Base-by-base conservation (phyloP, 2,888 invertebrate genomes). In the Alloplasta piceator region DNA sequence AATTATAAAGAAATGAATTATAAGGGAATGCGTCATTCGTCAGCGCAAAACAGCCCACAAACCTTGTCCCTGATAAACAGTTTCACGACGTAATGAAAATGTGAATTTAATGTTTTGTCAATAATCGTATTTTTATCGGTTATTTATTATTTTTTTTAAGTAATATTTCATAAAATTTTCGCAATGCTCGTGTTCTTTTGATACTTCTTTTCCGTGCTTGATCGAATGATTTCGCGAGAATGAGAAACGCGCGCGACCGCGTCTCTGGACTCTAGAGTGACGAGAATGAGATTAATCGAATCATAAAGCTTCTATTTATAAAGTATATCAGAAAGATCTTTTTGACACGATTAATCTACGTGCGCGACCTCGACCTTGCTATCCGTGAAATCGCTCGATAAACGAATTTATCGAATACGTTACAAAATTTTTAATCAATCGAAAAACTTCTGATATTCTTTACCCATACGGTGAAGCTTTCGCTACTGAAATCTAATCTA, bases 261-360 rank as follows among this genome's bases (percentile, higher is more conserved):
- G 43, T 16, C 52, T 12, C 14, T 12, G 16, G 14, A n/a, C 52
- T 52, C 52, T 12, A 14, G 52, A 52, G 72, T 66, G 67, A 75
- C 64, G 48, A 36, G 48, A 79, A 68, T 66, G 71, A 78, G 82
- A 82, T 79, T 82, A 79, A 82, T 82, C 68, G 70, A 76, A 79
- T 72, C 73, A 82, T 82, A 82, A 82, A 82, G 72, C 67, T 67
- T 64, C 63, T 10, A 72, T 79, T 63, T 76, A 76, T 82, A 76
- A 71, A 68, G 61, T 60, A 26, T 58, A 68, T 68, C 36, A 75
- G 14, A 52, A 52, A 52, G 52, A 52, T 52, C 52, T 12, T 52
- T 52, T 12, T 3, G 16, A 26, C 26, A 26, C 16, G 14, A 14
- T 52, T 52, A 52, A 26, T 52, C 14, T 26, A 26, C 52, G 52